phyloP scores from a whole-genome alignment of 1,140 invertebrate genomes.

The Drosophila santomea region DNA sequence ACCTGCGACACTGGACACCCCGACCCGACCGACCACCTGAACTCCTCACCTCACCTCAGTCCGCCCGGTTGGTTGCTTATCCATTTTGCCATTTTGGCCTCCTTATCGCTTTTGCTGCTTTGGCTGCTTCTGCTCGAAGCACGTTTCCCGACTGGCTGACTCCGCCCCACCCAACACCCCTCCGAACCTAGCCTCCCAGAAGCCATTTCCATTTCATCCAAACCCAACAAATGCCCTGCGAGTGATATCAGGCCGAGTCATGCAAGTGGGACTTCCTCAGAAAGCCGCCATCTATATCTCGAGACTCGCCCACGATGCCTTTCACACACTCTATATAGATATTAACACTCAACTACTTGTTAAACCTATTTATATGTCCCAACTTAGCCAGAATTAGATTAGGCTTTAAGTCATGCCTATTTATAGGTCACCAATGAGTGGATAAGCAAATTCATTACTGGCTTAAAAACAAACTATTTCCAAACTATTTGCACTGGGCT shows the following conservation, averaged over 20 bases:
- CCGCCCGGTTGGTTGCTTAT: conserved; percentile 28
- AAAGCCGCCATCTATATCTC: conserved; percentile 12
- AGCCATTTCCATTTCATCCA: not conserved
- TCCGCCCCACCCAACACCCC: conserved; percentile 20
- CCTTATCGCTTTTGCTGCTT: conserved; percentile 46
- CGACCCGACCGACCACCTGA: conserved; percentile 1
- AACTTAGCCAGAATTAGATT: no score
- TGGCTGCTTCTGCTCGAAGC: conserved; percentile 34
- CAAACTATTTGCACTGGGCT: not conserved
- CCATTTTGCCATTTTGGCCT: conserved; percentile 57
- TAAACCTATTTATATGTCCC: no score
- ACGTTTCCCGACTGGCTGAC: conserved; percentile 46
- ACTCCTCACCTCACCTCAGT: conserved; percentile 5
- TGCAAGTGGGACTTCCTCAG: conserved; percentile 20
- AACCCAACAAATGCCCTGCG: not conserved
- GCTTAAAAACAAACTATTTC: not conserved
- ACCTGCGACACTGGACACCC: conserved; percentile 55
- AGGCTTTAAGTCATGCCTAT: not conserved
- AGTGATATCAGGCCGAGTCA: conserved; percentile 38
- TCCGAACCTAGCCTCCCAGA: not conserved
- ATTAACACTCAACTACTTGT: no score
- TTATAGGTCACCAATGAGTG: not conserved
- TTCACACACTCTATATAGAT: not conserved
- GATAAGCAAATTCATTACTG: not conserved
- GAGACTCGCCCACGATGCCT: not conserved